Evolutionary conservation across 2,888 invertebrate genomes (phyloP).

Genomic region (Unio pictorum): DNA sequence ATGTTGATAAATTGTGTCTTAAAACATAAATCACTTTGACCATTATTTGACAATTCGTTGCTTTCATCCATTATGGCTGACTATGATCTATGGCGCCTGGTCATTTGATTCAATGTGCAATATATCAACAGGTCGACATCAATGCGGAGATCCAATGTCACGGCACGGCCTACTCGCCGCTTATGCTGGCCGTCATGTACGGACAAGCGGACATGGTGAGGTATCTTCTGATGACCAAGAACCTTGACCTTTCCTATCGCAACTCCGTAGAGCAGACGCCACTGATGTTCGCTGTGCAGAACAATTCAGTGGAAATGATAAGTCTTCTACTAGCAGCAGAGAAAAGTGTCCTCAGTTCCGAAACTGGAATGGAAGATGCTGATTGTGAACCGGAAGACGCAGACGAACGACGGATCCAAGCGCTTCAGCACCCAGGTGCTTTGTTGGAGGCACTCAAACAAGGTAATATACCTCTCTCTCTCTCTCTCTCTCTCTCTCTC

Average conservation of each 20-base stretch:
- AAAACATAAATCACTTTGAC: too few species aligned
- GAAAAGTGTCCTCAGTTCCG: constrained; percentile 8
- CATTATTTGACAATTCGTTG: too few species aligned
- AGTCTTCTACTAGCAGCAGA: constrained; percentile 27
- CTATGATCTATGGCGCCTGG: too few species aligned
- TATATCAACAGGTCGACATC: constrained; percentile 17
- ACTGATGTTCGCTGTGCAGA: constrained; percentile 33
- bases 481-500: too few species aligned
- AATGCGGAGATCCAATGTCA: constrained; percentile 26
- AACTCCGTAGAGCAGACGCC: constrained; percentile 31
- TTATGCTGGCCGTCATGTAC: constrained; percentile 31
- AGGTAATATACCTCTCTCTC: constrained; percentile 10
- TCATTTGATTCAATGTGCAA: too few species aligned
- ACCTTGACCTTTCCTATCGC: constrained; percentile 21
- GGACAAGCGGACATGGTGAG: constrained; percentile 30
- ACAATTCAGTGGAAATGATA: constrained; percentile 26
- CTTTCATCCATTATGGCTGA: too few species aligned
- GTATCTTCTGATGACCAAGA: constrained; percentile 24
- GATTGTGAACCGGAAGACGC: too few species aligned
- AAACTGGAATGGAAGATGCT: too few species aligned
- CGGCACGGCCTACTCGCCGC: constrained; percentile 28
- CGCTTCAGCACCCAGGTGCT: constrained; percentile 28
- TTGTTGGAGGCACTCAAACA: constrained; percentile 32
- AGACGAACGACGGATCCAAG: too few species aligned
- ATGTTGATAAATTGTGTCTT: too few species aligned